Percentiles rank a stretch among this genome's conserved stretches.
Conservation (phyloP, 2,113 vertebrate species). For the Zootoca vivipara region DNA sequence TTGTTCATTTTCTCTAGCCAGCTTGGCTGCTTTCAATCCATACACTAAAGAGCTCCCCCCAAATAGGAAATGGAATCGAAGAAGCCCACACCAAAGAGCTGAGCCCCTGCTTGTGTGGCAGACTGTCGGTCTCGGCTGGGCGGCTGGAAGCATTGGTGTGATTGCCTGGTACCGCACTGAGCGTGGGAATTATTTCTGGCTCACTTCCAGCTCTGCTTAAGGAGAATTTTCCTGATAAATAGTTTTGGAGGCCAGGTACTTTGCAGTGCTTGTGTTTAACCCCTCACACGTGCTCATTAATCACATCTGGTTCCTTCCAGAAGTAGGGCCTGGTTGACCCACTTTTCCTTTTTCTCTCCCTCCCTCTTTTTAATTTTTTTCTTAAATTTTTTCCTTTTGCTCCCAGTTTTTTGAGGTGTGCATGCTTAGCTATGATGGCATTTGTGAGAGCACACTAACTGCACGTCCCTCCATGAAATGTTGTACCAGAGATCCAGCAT, state of each 20-base stretch:
- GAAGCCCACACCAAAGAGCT: background rate
- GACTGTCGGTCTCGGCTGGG: background rate
- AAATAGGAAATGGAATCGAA: background rate
- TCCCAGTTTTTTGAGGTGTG: background rate
- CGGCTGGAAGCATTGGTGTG: background rate
- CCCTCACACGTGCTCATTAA: background rate
- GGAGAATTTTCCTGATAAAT: slow-evolving; percentile 12
- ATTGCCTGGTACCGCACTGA: slow-evolving; percentile 14
- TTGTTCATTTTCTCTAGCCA: background rate
- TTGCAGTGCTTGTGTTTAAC: background rate
- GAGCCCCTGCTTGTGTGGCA: too few relatives aligned
- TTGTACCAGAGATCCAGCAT: background rate
- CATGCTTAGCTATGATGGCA: background rate
- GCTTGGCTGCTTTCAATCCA: background rate
- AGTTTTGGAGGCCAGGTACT: slow-evolving; percentile 10
- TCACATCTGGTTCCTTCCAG: background rate
- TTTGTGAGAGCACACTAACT: background rate
- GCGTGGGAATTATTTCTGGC: background rate
- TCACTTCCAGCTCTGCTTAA: background rate
- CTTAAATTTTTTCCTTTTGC: background rate
- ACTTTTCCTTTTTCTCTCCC: background rate
- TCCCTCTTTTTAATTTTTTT: too few relatives aligned
- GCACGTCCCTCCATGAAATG: background rate
- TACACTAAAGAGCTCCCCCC: background rate
- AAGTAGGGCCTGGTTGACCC: background rate